Conservation (phyloP, 2,888 invertebrate species). For the Platycheirus albimanus region DNA sequence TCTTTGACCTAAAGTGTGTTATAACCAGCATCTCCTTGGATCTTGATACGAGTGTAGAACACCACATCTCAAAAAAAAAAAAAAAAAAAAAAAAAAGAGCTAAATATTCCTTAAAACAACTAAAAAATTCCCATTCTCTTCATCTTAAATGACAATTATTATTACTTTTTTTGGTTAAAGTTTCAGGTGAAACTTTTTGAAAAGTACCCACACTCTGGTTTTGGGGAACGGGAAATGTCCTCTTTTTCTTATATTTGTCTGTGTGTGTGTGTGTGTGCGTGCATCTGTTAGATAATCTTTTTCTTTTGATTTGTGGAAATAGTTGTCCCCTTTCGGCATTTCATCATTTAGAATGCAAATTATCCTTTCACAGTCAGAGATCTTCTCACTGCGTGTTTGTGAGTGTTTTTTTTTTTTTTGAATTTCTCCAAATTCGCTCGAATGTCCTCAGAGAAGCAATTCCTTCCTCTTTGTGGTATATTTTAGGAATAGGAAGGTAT, state of each 20-base stretch:
- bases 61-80: neutral
- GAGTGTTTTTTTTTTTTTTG: neutral
- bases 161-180: conserved; percentile 17
- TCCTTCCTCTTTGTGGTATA: conserved; percentile 24
- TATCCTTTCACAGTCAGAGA: conserved; percentile 44
- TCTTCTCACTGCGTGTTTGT: conserved; percentile 5
- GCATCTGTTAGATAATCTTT: conserved; percentile 49
- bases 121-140: neutral
- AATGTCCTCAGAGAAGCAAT: neutral
- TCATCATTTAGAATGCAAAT: conserved; percentile 73
- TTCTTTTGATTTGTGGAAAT: conserved; percentile 71
- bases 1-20: neutral
- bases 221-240: neutral
- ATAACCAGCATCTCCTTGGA: too few species aligned
- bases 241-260: too few species aligned
- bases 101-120: neutral
- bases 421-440: conserved; percentile 1
- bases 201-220: too few species aligned
- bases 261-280: too few species aligned
- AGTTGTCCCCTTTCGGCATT: conserved; percentile 72
- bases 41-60: neutral
- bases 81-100: too few species aligned
- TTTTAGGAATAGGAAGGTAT: conserved; percentile 8
- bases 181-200: conserved; percentile 52
- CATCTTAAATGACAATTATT: neutral